Evolutionary conservation across 2,113 vertebrate species (phyloP).

Genomic region (Dicerorhinus sumatrensis): DNA sequence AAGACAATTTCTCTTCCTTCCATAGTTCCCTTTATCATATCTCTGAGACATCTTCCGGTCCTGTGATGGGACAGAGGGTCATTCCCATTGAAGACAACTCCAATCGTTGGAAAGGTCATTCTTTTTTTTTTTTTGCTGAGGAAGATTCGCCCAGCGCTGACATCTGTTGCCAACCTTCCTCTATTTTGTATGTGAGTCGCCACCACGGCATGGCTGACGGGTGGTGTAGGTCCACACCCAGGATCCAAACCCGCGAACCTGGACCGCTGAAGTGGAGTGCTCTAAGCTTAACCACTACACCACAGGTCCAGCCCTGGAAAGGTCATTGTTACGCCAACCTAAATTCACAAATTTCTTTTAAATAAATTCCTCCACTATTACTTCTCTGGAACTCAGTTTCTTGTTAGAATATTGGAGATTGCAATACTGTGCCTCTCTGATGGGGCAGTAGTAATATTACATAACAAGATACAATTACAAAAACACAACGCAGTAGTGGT

Average conservation of each 20-base stretch:
- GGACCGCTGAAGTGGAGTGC: no score
- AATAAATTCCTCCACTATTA: background rate
- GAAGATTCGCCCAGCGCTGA: no score
- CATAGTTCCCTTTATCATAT: background rate
- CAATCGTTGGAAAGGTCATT: background rate
- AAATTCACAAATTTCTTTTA: background rate
- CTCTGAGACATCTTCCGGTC: background rate
- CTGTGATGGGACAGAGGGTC: background rate
- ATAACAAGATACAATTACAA: background rate
- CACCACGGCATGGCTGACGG: no score
- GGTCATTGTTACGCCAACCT: background rate
- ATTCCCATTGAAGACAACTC: background rate
- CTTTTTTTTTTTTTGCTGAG: no score
- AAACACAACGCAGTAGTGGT: background rate
- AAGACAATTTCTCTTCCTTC: background rate
- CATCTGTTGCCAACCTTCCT: no score
- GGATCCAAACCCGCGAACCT: no score
- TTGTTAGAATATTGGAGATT: background rate
- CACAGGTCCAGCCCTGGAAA: background rate
- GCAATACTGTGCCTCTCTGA: background rate
- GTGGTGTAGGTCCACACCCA: no score
- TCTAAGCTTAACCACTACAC: no score
- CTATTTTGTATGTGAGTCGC: no score
- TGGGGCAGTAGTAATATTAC: background rate
- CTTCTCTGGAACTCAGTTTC: background rate